A percentile compares a stretch with the other conserved stretches of the same genome.
phyloP scores from a whole-genome alignment of 2,888 invertebrate genomes.

The Leucania comma region DNA sequence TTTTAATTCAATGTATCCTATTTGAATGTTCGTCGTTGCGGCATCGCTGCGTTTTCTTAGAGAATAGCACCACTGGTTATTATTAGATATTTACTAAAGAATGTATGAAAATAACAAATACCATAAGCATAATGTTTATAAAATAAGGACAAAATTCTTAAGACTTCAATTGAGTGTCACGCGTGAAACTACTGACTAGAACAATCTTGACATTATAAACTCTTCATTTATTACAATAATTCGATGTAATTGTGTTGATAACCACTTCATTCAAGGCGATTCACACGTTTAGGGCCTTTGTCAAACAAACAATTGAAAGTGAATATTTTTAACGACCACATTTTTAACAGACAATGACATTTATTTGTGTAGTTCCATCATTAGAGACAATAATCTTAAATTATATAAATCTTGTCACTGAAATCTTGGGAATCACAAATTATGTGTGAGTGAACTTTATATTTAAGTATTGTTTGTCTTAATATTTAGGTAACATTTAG shows the following conservation, averaged over 20 bases:
- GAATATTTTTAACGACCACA: slow-evolving; percentile 59
- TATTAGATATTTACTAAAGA: too few relatives aligned
- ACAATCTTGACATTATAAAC: slow-evolving; percentile 57
- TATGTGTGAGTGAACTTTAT: slow-evolving; percentile 27
- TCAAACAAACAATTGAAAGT: slow-evolving; percentile 71
- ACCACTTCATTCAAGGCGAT: slow-evolving; percentile 73
- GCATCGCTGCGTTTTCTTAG: too few relatives aligned
- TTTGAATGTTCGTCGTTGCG: too few relatives aligned
- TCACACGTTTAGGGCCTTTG: slow-evolving; percentile 78
- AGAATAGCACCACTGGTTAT: too few relatives aligned
- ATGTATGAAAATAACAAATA: background rate
- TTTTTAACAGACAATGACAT: slow-evolving; percentile 64
- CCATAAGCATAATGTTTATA: background rate
- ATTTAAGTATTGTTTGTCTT: slow-evolving; percentile 40
- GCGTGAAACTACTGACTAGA: slow-evolving; percentile 30
- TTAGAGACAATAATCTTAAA: slow-evolving; percentile 55
- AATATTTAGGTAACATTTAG: slow-evolving; percentile 42
- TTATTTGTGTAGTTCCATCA: slow-evolving; percentile 55
- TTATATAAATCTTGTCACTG: slow-evolving; percentile 57
- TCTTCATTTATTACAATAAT: slow-evolving; percentile 59
- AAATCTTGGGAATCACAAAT: slow-evolving; percentile 41
- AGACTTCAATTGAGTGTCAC: background rate
- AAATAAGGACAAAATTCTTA: background rate
- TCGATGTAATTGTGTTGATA: slow-evolving; percentile 62
- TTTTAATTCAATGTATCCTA: too few relatives aligned